phyloP scores from a whole-genome alignment of 1,140 invertebrate species.

The Aphis gossypii region DNA sequence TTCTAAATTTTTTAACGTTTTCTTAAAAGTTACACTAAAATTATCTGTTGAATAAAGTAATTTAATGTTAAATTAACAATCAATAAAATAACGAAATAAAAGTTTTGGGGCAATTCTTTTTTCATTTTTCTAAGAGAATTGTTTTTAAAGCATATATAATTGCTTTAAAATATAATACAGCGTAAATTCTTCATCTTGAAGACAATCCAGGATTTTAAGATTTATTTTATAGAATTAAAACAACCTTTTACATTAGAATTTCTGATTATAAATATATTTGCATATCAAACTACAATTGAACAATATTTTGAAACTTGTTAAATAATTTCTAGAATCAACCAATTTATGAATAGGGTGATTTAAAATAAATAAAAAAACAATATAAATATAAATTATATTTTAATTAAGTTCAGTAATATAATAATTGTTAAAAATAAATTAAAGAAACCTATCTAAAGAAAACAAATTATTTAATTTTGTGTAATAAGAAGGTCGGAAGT shows the following conservation, averaged over 20 bases:
- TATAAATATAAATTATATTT: neutral
- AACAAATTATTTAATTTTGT: neutral
- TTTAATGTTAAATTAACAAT: neutral
- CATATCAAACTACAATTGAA: too few relatives aligned
- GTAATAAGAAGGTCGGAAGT: neutral
- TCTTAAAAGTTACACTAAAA: neutral
- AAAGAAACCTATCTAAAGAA: neutral
- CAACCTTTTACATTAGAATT: too few relatives aligned
- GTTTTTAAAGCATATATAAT: too few relatives aligned
- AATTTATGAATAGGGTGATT: neutral
- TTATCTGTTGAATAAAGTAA: neutral
- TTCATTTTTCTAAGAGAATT: too few relatives aligned
- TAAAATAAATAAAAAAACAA: too few relatives aligned
- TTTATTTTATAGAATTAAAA: neutral
- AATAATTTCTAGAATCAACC: neutral
- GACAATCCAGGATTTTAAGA: neutral
- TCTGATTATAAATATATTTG: too few relatives aligned
- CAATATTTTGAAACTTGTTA: neutral
- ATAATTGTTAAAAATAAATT: neutral
- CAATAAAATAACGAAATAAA: neutral
- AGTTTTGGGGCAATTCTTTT: neutral
- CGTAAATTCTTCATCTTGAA: neutral
- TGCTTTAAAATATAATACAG: too few relatives aligned
- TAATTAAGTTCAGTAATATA: neutral
- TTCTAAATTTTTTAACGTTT: neutral